Base-by-base conservation (phyloP, 2,888 invertebrate genomes). In the Notodonta dromedarius region DNA sequence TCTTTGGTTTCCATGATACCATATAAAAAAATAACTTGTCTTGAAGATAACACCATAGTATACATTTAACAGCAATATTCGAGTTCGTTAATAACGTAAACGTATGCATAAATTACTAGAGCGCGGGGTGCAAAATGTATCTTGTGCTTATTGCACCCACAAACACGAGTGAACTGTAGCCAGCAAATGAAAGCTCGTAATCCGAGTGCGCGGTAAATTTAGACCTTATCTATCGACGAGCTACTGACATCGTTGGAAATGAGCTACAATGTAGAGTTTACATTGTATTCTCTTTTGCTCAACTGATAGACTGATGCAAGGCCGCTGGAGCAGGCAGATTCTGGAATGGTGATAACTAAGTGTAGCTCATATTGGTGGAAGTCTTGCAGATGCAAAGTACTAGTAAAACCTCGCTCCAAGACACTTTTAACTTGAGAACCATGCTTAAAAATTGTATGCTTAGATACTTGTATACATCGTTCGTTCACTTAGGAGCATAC, bases 141-240 rank as follows among this genome's bases (percentile, higher is more conserved):
- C 66, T 75, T 77, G 65, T 77, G 65, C 69, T n/a, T n/a, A 67
- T 62, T 71, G 65, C 67, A 63, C 73, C 75, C 76, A 78, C 73
- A 73, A 77, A 75, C 58, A 56, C 59, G 57, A 61, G 63, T 62
- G 55, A 60, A 59, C 61, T 66, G 63, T 60, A 63, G 67, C 69
- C 69, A 63, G 71, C 71, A 77, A 77, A 80, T 78, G 77, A 79
- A 75, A 48, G 56, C 52, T 46, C 62, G 63, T 57, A 70, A 62
- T 72, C 71, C 65, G 69, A 65, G 67, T 24, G 24, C 62, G 68
- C 74, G 59, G 68, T 76, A 69, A 67, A 71, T 78, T 77, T 60
- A 56, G 50, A 52, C 64, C 68, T 74, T 78, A 77, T 79, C 77
- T 70, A 67, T 62, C 53, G 60, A 57, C 57, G 56, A 55, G 40